Conservation (phyloP, 2,888 invertebrate genomes). For the Halocaridina rubra region DNA sequence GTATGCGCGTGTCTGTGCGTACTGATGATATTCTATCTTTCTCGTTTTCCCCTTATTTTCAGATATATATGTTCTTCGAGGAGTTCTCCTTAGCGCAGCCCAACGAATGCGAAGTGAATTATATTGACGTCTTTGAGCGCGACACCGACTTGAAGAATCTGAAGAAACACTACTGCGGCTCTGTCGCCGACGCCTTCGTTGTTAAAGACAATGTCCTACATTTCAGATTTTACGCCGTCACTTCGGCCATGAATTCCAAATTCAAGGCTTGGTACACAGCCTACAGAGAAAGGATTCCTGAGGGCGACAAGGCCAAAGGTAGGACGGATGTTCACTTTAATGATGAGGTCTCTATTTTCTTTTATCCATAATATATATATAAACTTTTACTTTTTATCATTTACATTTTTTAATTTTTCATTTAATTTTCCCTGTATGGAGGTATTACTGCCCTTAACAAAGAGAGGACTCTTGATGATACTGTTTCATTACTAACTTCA, state of each 20-base stretch:
- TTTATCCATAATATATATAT: too few relatives aligned
- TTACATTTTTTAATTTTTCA: too few relatives aligned
- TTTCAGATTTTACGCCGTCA: conserved; percentile 79
- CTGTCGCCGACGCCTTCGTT: conserved; percentile 82
- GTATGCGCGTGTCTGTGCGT: neutral
- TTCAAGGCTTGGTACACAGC: conserved; percentile 89
- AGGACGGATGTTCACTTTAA: too few relatives aligned
- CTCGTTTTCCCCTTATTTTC: conserved; percentile 64
- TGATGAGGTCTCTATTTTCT: too few relatives aligned
- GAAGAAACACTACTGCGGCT: conserved; percentile 84
- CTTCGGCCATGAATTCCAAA: conserved; percentile 70
- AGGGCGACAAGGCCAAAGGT: conserved; percentile 81
- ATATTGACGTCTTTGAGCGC: conserved; percentile 78
- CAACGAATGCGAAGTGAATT: conserved; percentile 83
- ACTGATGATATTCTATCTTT: neutral
- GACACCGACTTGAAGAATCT: conserved; percentile 74
- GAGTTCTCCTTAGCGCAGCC: conserved; percentile 77
- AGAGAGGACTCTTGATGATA: too few relatives aligned
- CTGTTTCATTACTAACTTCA: too few relatives aligned
- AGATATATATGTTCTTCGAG: conserved; percentile 79
- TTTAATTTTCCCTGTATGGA: too few relatives aligned
- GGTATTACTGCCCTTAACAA: too few relatives aligned
- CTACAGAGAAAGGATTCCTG: conserved; percentile 79
- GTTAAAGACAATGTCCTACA: conserved; percentile 79
- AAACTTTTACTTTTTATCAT: too few relatives aligned